Percentiles rank a stretch among this genome's conserved stretches.
Conservation (phyloP, 2,797 vertebrate species). For the Scolopax rusticola region DNA sequence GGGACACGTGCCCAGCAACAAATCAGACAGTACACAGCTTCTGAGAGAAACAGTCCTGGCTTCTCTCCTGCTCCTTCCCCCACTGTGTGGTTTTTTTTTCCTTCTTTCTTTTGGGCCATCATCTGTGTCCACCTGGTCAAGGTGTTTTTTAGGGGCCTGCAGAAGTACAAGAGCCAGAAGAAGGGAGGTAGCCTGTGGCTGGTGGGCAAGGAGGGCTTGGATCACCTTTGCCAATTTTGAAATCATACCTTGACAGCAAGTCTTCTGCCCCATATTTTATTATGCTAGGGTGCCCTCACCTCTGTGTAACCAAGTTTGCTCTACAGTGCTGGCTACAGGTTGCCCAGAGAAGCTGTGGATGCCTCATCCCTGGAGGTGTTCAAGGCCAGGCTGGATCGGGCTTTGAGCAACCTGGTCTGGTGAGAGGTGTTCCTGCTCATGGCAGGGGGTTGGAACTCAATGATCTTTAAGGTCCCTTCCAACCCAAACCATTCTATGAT, state of each 20-base stretch:
- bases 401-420: no score
- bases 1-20: not conserved
- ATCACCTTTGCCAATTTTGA: not conserved
- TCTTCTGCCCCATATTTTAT: not conserved
- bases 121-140: not conserved
- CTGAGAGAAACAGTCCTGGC: not conserved
- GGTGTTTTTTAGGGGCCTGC: not conserved
- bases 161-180: not conserved
- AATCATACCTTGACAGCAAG: not conserved
- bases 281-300: not conserved
- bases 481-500: no score
- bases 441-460: no score
- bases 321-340: not conserved
- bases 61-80: not conserved
- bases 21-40: fast-evolving
- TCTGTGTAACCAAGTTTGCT: not conserved
- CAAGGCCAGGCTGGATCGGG: no score
- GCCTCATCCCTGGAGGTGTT: no score
- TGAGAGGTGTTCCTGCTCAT: no score
- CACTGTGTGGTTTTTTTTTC: not conserved
- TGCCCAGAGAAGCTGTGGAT: no score
- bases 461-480: no score
- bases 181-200: not conserved
- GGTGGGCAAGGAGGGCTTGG: not conserved
- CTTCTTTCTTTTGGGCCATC: not conserved